Base-by-base conservation (phyloP, 1,140 invertebrate species). In the Drosophila pandora region DNA sequence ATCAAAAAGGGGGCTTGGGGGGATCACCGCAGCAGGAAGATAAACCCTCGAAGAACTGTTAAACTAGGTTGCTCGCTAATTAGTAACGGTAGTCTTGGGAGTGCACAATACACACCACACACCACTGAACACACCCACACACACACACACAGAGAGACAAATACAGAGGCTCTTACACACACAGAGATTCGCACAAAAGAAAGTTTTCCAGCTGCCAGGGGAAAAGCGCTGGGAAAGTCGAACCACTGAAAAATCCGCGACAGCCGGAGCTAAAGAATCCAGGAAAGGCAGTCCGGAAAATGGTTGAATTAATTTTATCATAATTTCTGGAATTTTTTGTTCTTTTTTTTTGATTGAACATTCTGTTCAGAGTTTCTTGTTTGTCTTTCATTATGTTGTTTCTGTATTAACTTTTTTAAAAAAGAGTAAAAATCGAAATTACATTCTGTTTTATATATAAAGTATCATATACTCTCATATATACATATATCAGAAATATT, bases 1-100 rank as follows among this genome's bases (percentile, higher is more conserved):
- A 67, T 65, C 43, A 63, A 17, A 45, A 23, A 17, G 25, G 45
- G 57, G 61, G 61, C 12, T 32, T 32, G 43, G 41, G 41, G 21
- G 21, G 62, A 65, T 63, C 59, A 52, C 45, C 34, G 63, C 52
- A 57, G 71, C 28, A 52, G 70, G 63, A 68, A 60, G 60, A 69
- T 73, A 85, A 70, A 76, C 45, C 34, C 64, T 75, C 74, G 61
- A 82, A 78, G 82, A 87, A 87, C 82, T 85, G 82, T 82, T 87
- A 82, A 85, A 85, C 82, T 85, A 81, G 82, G 82, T 85, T 87
- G 78, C 83, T 47, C 82, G 65, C 82, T 85, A 85, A 85, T 85
- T 85, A 85, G 82, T 85, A 54, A 87, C 74, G 78, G 61, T 75
- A 71, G 78, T 85, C 82, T 64, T 64, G 82, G 82, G 82, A 85